Conservation (phyloP, 2,797 vertebrate genomes). For the Ibycter americanus region DNA sequence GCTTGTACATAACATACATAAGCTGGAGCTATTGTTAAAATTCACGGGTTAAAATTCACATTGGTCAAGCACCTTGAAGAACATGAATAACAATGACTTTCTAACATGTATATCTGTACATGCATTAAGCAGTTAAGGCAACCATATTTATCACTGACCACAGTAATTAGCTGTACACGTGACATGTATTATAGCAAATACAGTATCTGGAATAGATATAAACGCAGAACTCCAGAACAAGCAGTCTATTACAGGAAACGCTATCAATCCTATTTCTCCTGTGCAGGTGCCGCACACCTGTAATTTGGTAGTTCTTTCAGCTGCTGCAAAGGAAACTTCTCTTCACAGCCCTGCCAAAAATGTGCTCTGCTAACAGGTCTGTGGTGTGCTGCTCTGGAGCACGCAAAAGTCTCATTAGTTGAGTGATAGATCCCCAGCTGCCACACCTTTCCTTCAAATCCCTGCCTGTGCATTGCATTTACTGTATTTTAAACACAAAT, state of each 20-base stretch:
- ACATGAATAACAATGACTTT: not conserved
- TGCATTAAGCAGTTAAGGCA: not conserved
- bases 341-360: not conserved
- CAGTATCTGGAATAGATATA: not conserved
- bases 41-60: not conserved
- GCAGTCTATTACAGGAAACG: not conserved
- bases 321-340: not conserved
- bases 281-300: not conserved
- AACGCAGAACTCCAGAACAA: not conserved
- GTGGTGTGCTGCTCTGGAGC: not conserved
- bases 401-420: not conserved
- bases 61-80: not conserved
- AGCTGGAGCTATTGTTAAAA: not conserved
- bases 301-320: not conserved
- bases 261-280: not conserved
- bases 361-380: not conserved
- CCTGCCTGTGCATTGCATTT: not conserved
- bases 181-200: no score
- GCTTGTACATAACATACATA: not conserved
- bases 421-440: not conserved
- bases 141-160: not conserved
- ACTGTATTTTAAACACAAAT: not conserved
- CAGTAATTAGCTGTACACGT: not conserved
- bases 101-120: rapidly evolving
- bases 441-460: not conserved